A percentile compares a stretch with the other conserved stretches of the same genome.
Conservation (phyloP, 2,797 vertebrate genomes). For the Enteromius anoplus region DNA sequence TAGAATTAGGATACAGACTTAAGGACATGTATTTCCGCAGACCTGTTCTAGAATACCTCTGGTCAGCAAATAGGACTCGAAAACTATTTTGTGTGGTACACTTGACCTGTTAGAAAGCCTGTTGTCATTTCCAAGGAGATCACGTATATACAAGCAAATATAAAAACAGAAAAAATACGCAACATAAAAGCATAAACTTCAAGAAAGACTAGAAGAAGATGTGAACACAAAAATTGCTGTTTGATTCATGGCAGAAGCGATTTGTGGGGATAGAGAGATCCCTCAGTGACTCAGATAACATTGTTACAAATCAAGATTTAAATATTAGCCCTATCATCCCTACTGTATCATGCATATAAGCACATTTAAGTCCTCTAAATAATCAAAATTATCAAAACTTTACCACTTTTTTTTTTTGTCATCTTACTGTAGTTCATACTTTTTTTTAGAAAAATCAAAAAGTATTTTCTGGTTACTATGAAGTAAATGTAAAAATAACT, state of each 20-base stretch:
- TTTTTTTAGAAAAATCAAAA: no score
- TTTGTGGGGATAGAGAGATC: background rate
- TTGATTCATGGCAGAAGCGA: background rate
- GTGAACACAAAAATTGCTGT: background rate
- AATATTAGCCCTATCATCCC: background rate
- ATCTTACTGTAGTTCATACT: background rate
- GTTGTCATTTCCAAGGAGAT: background rate
- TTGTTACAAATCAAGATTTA: background rate
- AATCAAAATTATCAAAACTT: background rate
- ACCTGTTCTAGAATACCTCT: background rate
- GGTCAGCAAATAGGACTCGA: background rate
- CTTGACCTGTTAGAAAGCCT: conserved; percentile 3
- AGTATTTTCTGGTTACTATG: background rate
- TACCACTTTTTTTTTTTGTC: background rate
- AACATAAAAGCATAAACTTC: background rate
- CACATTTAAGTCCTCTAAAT: background rate
- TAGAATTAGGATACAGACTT: background rate
- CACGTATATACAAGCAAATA: background rate
- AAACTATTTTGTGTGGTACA: background rate
- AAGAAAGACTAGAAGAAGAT: background rate
- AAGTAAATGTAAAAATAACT: background rate
- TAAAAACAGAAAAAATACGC: background rate
- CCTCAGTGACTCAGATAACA: background rate
- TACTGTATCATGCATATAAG: background rate
- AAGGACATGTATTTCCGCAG: background rate